These are phyloP conservation scores for Spheniscus humboldti DNA, from an alignment of 2,797 vertebrate species.

Conservation along the genomic window DNA sequence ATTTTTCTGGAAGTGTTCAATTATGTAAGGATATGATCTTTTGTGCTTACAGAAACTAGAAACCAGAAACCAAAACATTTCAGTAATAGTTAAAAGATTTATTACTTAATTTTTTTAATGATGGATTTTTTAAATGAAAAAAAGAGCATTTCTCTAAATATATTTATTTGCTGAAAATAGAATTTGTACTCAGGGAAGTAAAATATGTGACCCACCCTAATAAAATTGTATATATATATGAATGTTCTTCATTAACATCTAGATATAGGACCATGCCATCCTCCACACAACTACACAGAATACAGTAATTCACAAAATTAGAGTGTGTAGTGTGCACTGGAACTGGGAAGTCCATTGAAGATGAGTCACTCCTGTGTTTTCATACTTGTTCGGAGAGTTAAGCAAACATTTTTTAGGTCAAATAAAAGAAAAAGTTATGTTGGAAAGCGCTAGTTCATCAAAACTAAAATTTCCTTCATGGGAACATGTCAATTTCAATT, in stretches of 20 bases:
- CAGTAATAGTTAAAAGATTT: neutral
- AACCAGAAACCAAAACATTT: neutral
- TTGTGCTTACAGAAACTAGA: neutral
- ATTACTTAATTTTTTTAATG: neutral
- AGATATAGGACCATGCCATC: neutral
- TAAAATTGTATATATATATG: neutral
- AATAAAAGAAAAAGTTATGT: neutral
- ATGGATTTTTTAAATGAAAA: neutral
- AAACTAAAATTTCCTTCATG: neutral
- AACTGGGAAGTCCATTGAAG: neutral
- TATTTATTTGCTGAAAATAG: neutral
- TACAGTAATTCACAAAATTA: neutral
- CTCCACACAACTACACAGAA: neutral
- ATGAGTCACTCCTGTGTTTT: neutral
- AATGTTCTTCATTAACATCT: neutral
- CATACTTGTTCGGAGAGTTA: neutral
- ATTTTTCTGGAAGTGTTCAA: neutral
- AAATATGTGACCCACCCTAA: neutral
- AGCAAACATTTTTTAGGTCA: neutral
- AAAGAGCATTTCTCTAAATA: accelerated
- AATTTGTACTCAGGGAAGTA: neutral
- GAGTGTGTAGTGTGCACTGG: neutral
- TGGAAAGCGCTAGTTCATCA: neutral
- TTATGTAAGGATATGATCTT: neutral
- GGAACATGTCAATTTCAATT: neutral